These are phyloP conservation scores for Psammodynastes pulverulentus DNA, from an alignment of 2,113 vertebrate species.

Conservation along the genomic window DNA sequence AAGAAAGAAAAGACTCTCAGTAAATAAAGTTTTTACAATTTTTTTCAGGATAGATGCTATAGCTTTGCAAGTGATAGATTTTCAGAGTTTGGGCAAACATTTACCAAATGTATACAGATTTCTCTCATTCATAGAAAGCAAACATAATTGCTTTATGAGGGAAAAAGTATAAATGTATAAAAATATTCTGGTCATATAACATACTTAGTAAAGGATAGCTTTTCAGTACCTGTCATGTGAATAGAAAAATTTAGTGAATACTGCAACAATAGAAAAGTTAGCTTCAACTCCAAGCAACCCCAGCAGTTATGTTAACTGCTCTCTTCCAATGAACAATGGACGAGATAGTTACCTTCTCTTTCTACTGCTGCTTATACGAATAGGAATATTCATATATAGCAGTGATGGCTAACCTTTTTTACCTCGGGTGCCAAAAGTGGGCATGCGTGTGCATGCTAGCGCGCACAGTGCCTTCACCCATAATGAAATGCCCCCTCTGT, in stretches of 20 bases:
- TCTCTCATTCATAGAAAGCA: background rate
- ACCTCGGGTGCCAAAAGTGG: too few relatives aligned
- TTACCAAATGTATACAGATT: background rate
- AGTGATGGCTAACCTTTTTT: too few relatives aligned
- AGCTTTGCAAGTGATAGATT: background rate
- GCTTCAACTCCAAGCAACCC: background rate
- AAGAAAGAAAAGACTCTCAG: background rate
- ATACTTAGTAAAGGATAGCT: background rate
- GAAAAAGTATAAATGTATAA: background rate
- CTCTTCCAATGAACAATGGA: background rate
- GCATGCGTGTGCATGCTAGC: too few relatives aligned
- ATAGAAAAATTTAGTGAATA: background rate
- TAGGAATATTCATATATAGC: background rate
- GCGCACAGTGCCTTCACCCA: too few relatives aligned
- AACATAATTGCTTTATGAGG: background rate
- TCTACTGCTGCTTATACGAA: background rate
- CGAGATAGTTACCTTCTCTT: background rate
- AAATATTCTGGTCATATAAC: background rate
- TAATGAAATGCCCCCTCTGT: too few relatives aligned
- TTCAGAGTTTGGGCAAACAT: background rate
- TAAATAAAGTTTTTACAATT: too few relatives aligned
- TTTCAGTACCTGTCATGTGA: background rate
- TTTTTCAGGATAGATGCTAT: background rate
- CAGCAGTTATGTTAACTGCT: background rate
- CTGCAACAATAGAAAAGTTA: background rate